Evolutionary conservation across 2,797 vertebrate genomes (phyloP).

Genomic region (Dendrocincla fuliginosa): DNA sequence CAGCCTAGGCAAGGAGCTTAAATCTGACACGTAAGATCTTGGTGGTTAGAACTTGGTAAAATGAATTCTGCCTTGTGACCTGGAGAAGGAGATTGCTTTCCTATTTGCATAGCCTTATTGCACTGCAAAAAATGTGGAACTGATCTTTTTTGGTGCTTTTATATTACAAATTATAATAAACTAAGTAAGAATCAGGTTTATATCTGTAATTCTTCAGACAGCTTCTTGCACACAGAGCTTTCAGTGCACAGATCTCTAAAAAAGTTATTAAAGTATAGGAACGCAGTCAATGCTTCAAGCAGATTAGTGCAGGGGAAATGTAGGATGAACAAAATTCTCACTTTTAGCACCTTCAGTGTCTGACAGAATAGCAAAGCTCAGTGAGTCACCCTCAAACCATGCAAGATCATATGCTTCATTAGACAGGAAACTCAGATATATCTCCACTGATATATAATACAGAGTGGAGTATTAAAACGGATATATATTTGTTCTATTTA

Average conservation of each 20-base stretch:
- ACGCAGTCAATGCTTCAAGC: not conserved
- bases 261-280: not conserved
- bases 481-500: slow-evolving; percentile 64
- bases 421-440: slow-evolving; percentile 66
- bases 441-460: slow-evolving; percentile 64
- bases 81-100: not conserved
- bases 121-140: not conserved
- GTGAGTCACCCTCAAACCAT: slow-evolving; percentile 53
- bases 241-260: not conserved
- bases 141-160: not conserved
- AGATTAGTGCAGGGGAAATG: not conserved
- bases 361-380: not conserved
- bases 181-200: not conserved
- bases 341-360: not conserved
- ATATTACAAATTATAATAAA: not conserved
- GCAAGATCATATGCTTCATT: slow-evolving; percentile 53
- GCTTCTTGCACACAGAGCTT: not conserved
- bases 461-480: slow-evolving; percentile 46
- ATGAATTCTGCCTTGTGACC: not conserved
- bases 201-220: not conserved
- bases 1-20: not conserved
- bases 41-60: not conserved
- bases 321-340: not conserved
- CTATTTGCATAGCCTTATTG: not conserved
- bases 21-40: not conserved